Evolutionary conservation across 2,888 invertebrate species (phyloP).

Genomic region (Argyresthia goedartella): DNA sequence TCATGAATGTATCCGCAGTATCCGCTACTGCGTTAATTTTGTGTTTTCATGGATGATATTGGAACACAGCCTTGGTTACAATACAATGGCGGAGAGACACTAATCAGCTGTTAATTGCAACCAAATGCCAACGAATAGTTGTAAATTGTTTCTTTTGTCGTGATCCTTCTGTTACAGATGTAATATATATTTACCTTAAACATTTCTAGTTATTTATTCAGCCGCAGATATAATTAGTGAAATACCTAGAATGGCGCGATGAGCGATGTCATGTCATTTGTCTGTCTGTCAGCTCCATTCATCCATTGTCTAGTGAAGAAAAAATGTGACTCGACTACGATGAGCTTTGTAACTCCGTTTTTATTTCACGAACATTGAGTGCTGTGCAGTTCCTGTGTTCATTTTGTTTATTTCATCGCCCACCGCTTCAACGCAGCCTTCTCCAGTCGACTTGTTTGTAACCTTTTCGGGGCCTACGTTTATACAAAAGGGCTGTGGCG

Average conservation of each 20-base stretch:
- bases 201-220: no score
- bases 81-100: slow-evolving; percentile 38
- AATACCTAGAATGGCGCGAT: slow-evolving; percentile 51
- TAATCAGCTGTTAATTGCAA: slow-evolving; percentile 62
- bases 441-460: slow-evolving; percentile 21
- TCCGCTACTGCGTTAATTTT: no score
- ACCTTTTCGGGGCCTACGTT: slow-evolving; percentile 27
- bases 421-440: slow-evolving; percentile 19
- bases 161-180: slow-evolving; percentile 18
- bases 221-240: background rate
- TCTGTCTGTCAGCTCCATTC: slow-evolving; percentile 47
- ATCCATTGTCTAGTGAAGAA: slow-evolving; percentile 60
- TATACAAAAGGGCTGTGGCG: slow-evolving; percentile 61
- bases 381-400: slow-evolving; percentile 24
- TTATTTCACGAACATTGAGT: slow-evolving; percentile 43
- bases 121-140: slow-evolving; percentile 47
- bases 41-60: no score
- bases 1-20: no score
- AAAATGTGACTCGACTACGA: slow-evolving; percentile 53
- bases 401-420: slow-evolving; percentile 28
- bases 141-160: slow-evolving; percentile 28
- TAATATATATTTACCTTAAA: slow-evolving; percentile 15
- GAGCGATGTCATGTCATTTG: no score
- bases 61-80: no score
- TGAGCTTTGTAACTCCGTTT: slow-evolving; percentile 53